phyloP scores from a whole-genome alignment of 37 sponge, comb jelly and placozoan species.

The Axinella damicornis region DNA sequence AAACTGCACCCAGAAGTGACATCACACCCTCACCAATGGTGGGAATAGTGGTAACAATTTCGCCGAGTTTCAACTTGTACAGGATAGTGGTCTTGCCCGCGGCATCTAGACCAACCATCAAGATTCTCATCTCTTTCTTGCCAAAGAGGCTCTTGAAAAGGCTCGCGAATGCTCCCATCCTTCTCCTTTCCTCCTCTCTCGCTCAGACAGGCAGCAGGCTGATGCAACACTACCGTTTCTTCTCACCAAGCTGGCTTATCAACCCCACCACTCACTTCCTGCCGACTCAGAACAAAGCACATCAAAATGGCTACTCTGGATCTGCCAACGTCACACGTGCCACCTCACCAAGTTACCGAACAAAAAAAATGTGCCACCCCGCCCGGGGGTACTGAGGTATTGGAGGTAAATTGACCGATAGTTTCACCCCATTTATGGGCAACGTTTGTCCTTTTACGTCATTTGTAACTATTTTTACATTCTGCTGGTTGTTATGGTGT shows the following conservation, averaged over 20 bases:
- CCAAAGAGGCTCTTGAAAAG: constrained; percentile 94
- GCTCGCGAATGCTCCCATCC: constrained; percentile 76
- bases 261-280: constrained; percentile 19
- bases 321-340: constrained; percentile 56
- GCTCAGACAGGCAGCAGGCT: neutral
- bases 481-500: too few relatives aligned
- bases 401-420: neutral
- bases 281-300: neutral
- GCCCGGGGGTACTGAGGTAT: constrained; percentile 18
- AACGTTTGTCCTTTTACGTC: too few relatives aligned
- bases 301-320: constrained; percentile 34
- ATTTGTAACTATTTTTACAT: too few relatives aligned
- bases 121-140: constrained; percentile 99
- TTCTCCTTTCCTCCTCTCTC: constrained; percentile 17
- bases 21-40: constrained; percentile 88
- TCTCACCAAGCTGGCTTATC: neutral
- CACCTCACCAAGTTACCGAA: neutral
- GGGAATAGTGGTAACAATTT: constrained; percentile 99
- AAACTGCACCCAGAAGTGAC: neutral
- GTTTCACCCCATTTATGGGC: too few relatives aligned
- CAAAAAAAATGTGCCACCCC: constrained; percentile 5
- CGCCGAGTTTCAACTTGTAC: constrained; percentile 98
- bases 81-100: constrained; percentile 99
- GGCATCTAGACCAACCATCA: constrained; percentile 99
- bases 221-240: neutral